These are phyloP conservation scores for Vanessa cardui DNA, from an alignment of 2,888 invertebrate species.

Conservation along the genomic window DNA sequence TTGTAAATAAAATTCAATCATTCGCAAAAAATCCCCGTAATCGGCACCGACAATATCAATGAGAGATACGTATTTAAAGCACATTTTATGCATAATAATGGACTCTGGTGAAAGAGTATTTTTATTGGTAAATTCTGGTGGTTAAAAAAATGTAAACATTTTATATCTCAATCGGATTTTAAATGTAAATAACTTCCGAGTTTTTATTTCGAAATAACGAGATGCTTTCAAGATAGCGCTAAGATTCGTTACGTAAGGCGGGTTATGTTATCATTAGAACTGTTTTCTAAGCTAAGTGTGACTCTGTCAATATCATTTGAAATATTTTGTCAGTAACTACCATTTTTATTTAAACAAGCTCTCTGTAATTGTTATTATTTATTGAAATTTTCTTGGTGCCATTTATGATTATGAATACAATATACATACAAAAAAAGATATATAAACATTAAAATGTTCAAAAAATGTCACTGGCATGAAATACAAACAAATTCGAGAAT, in stretches of 20 bases:
- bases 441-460: too few species aligned
- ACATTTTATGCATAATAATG: constrained; percentile 55
- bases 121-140: constrained; percentile 44
- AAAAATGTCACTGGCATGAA: neutral
- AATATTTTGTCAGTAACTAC: too few species aligned
- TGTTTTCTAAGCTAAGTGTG: neutral
- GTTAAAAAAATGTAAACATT: constrained; percentile 43
- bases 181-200: constrained; percentile 23
- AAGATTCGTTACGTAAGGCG: constrained; percentile 1
- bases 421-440: too few species aligned
- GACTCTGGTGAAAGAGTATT: constrained; percentile 46
- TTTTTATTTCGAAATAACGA: constrained; percentile 14
- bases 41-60: constrained; percentile 75
- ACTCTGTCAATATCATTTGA: too few species aligned
- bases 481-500: constrained; percentile 16
- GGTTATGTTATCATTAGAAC: too few species aligned
- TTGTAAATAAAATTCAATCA: constrained; percentile 83
- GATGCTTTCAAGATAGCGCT: neutral
- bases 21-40: constrained; percentile 79
- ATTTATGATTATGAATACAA: too few species aligned
- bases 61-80: constrained; percentile 62
- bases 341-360: neutral
- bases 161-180: constrained; percentile 36
- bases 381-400: too few species aligned
- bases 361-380: too few species aligned